phyloP scores from a whole-genome alignment of 2,888 invertebrate species.

The Plebejus melissa region DNA sequence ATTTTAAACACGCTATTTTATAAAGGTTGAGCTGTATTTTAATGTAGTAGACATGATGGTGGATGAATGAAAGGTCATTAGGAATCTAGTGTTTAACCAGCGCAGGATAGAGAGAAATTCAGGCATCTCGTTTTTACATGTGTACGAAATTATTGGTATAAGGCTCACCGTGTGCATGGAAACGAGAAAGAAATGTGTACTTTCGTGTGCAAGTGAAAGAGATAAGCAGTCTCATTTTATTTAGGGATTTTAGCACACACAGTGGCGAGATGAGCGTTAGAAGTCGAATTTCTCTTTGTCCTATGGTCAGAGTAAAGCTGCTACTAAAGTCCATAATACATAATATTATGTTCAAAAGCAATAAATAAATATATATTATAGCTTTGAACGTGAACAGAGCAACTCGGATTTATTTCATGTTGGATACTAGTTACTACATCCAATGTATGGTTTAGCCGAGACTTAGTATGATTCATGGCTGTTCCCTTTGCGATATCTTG shows the following conservation, averaged over 20 bases:
- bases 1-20: slow-evolving; percentile 54
- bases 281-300: background rate
- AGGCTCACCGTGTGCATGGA: no score
- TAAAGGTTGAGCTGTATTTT: slow-evolving; percentile 41
- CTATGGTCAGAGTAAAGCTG: no score
- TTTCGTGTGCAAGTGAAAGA: no score
- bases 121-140: background rate
- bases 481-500: slow-evolving; percentile 28
- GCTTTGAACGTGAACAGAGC: slow-evolving; percentile 35
- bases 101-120: background rate
- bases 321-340: no score
- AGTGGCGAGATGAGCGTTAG: no score
- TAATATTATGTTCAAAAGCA: slow-evolving; percentile 6
- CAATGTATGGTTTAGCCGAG: slow-evolving; percentile 44
- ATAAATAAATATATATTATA: slow-evolving; percentile 27
- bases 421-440: slow-evolving; percentile 37
- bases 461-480: slow-evolving; percentile 33
- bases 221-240: no score
- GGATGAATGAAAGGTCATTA: background rate
- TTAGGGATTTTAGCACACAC: no score
- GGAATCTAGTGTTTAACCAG: no score
- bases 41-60: background rate
- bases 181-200: no score
- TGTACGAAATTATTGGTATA: no score
- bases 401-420: slow-evolving; percentile 36